Percentiles rank a stretch among this genome's conserved stretches.
These are phyloP conservation scores for Microctenopoma stevenorrisi DNA, from an alignment of 2,797 vertebrate genomes.

Conservation along the genomic window DNA sequence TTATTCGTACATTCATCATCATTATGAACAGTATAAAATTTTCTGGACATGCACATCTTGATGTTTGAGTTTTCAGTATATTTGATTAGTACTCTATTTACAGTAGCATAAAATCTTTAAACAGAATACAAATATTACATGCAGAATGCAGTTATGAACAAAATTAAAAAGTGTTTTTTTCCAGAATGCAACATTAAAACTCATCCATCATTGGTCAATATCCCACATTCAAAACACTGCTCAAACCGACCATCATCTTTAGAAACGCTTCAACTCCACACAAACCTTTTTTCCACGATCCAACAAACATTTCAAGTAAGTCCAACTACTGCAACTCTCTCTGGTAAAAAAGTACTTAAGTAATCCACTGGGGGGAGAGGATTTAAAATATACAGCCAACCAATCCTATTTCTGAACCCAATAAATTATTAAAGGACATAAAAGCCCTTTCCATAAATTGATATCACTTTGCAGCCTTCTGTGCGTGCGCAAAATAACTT, in stretches of 20 bases:
- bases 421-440: conserved; percentile 45
- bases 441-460: conserved; percentile 37
- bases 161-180: conserved; percentile 34
- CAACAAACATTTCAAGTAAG: conserved; percentile 63
- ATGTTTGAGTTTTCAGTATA: conserved; percentile 58
- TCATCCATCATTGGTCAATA: conserved; percentile 82
- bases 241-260: conserved; percentile 39
- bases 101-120: conserved; percentile 58
- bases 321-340: conserved; percentile 44
- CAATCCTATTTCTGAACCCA: conserved; percentile 28
- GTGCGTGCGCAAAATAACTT: conserved; percentile 37
- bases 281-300: conserved; percentile 14
- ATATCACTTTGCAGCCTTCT: conserved; percentile 9
- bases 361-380: conserved; percentile 8
- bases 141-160: conserved; percentile 56
- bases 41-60: conserved; percentile 74
- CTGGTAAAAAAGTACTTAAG: conserved; percentile 19
- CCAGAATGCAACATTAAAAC: conserved; percentile 49
- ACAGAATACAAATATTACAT: conserved; percentile 70
- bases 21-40: conserved; percentile 74
- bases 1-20: conserved; percentile 70
- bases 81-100: conserved; percentile 71
- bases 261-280: conserved; percentile 50
- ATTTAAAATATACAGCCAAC: conserved; percentile 3
- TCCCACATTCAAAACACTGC: conserved; percentile 61